A percentile compares a stretch with the other conserved stretches of the same genome.
These are phyloP conservation scores for Cotesia typhae DNA, from an alignment of 1,140 invertebrate genomes.

Conservation along the genomic window DNA sequence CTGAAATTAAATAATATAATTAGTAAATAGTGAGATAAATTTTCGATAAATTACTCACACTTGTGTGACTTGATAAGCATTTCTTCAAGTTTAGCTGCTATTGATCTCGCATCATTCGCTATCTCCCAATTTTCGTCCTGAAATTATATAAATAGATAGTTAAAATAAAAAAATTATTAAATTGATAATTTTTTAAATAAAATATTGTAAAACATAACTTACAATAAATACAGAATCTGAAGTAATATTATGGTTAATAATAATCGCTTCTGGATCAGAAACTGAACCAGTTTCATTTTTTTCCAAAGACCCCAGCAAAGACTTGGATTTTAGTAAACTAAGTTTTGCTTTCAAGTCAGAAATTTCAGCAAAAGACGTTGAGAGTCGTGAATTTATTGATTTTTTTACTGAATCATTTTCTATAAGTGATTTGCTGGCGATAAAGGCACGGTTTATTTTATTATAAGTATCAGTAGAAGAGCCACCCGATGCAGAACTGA, in stretches of 20 bases:
- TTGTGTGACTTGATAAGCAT: slow-evolving; percentile 35
- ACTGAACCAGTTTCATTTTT: background rate
- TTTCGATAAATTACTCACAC: slow-evolving; percentile 41
- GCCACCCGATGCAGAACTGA: too few species aligned
- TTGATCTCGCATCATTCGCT: slow-evolving; percentile 42
- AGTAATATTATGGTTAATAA: slow-evolving; percentile 38
- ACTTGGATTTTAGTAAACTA: slow-evolving; percentile 9
- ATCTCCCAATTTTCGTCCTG: slow-evolving; percentile 34
- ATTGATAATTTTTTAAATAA: background rate
- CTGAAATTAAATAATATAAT: slow-evolving; percentile 18
- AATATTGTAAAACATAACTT: slow-evolving; percentile 27
- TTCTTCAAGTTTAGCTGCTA: slow-evolving; percentile 47
- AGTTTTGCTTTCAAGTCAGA: slow-evolving; percentile 16
- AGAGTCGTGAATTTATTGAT: background rate
- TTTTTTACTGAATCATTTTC: background rate
- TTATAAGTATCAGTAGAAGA: slow-evolving; percentile 37
- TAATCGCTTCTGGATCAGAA: slow-evolving; percentile 21
- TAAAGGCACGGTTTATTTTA: slow-evolving; percentile 48
- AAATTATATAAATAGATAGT: slow-evolving; percentile 20
- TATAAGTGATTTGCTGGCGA: slow-evolving; percentile 34
- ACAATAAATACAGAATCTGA: slow-evolving; percentile 53
- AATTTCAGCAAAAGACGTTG: background rate
- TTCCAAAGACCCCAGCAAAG: background rate
- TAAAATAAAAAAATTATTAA: slow-evolving; percentile 23
- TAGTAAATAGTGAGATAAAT: too few species aligned